Percentiles rank a stretch among this genome's conserved stretches.
phyloP scores from a whole-genome alignment of 2,797 vertebrate species.

The Pangasius mekongensis region DNA sequence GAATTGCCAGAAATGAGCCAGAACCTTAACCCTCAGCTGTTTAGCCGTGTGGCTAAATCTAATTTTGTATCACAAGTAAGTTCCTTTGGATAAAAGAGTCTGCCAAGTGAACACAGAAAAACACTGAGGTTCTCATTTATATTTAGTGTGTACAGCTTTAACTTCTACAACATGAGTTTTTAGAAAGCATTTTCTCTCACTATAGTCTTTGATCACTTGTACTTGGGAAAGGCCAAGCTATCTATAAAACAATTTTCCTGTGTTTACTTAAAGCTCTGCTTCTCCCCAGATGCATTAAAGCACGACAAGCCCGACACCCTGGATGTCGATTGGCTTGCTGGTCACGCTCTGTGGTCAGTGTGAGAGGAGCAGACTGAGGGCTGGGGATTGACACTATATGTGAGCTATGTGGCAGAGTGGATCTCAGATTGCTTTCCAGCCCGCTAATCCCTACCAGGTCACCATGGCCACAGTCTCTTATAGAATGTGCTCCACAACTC shows the following conservation, averaged over 20 bases:
- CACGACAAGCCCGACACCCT: conserved; percentile 14
- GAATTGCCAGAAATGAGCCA: not conserved
- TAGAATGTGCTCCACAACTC: not conserved
- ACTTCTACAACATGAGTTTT: not conserved
- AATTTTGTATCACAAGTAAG: not conserved
- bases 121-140: not conserved
- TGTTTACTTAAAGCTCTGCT: conserved; percentile 38
- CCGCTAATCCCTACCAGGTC: conserved; percentile 38
- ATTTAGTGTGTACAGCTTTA: not conserved
- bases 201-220: conserved; percentile 6
- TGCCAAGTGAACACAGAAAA: not conserved
- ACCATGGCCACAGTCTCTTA: conserved; percentile 29
- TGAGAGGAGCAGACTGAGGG: conserved; percentile 17
- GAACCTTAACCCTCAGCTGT: not conserved
- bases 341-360: conserved; percentile 43
- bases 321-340: conserved; percentile 33
- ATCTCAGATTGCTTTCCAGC: conserved; percentile 43
- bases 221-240: not conserved
- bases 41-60: not conserved
- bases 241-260: conserved; percentile 30
- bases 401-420: conserved; percentile 25
- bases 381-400: conserved; percentile 15
- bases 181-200: not conserved
- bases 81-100: not conserved
- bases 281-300: conserved; percentile 35